A percentile compares a stretch with the other conserved stretches of the same genome.
Conservation (phyloP, 1,140 invertebrate species). For the Rhopalosiphum padi region DNA sequence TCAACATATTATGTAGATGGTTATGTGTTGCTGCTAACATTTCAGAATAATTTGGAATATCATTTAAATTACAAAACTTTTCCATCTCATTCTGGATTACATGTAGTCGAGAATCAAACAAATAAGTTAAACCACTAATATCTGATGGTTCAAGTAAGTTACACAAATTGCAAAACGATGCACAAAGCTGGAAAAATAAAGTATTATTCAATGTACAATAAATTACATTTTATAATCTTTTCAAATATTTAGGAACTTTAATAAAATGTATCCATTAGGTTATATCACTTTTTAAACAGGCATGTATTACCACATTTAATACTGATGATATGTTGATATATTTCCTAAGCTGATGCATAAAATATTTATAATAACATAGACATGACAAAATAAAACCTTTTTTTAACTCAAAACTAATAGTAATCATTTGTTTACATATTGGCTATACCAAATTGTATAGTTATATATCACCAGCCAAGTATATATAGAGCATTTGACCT, state of each 20-base stretch:
- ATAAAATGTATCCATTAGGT: background rate
- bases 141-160: background rate
- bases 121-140: conserved; percentile 17
- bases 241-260: background rate
- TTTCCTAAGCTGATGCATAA: too few relatives aligned
- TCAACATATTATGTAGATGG: conserved; percentile 19
- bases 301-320: too few relatives aligned
- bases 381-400: too few relatives aligned
- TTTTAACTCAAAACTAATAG: too few relatives aligned
- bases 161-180: conserved; percentile 41
- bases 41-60: conserved; percentile 16
- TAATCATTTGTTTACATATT: too few relatives aligned
- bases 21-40: conserved; percentile 21
- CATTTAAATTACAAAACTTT: conserved; percentile 41
- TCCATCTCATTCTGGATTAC: conserved; percentile 11
- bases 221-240: background rate
- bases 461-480: background rate
- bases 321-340: too few relatives aligned
- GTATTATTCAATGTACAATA: background rate
- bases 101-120: conserved; percentile 35
- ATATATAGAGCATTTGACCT: background rate
- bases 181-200: conserved; percentile 26
- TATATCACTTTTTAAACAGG: too few relatives aligned
- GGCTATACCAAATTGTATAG: background rate
- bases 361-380: too few relatives aligned